Evolutionary conservation across 2,113 vertebrate species (phyloP).

Genomic region (Silurus asotus): DNA sequence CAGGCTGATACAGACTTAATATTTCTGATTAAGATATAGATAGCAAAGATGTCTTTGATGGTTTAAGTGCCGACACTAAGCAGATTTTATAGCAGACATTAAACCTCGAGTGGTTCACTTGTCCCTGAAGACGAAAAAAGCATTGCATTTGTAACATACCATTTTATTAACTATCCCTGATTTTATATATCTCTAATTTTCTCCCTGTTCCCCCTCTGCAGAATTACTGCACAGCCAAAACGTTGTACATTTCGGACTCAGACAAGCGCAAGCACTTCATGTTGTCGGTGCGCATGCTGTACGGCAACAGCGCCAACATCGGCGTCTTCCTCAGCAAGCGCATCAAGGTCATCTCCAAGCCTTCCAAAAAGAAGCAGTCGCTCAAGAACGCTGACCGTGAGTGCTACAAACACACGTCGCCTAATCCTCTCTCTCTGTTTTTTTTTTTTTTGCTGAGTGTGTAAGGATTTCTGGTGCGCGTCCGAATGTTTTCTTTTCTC

Average conservation of each 20-base stretch:
- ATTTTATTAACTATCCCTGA: neutral
- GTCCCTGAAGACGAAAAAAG: neutral
- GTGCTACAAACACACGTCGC: conserved; percentile 60
- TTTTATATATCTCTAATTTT: conserved; percentile 36
- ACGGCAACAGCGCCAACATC: conserved; percentile 97
- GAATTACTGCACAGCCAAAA: conserved; percentile 99
- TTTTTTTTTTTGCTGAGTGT: neutral
- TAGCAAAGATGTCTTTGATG: neutral
- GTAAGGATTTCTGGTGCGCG: neutral
- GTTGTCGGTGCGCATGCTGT: conserved; percentile 99
- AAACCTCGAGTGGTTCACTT: neutral
- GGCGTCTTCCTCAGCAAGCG: conserved; percentile 99
- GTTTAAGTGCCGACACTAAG: neutral
- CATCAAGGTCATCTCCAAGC: conserved; percentile 99
- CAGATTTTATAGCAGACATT: neutral
- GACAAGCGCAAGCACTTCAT: conserved; percentile 99
- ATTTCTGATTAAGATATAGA: neutral
- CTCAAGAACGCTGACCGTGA: conserved; percentile 98
- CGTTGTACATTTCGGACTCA: conserved; percentile 99
- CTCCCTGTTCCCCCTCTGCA: conserved; percentile 62
- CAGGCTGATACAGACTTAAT: neutral
- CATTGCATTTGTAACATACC: neutral
- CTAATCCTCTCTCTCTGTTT: neutral
- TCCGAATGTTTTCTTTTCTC: neutral
- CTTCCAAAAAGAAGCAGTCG: conserved; percentile 99